Evolutionary conservation across 2,113 vertebrate species (phyloP).

Genomic region (Sporophila hypoxantha): DNA sequence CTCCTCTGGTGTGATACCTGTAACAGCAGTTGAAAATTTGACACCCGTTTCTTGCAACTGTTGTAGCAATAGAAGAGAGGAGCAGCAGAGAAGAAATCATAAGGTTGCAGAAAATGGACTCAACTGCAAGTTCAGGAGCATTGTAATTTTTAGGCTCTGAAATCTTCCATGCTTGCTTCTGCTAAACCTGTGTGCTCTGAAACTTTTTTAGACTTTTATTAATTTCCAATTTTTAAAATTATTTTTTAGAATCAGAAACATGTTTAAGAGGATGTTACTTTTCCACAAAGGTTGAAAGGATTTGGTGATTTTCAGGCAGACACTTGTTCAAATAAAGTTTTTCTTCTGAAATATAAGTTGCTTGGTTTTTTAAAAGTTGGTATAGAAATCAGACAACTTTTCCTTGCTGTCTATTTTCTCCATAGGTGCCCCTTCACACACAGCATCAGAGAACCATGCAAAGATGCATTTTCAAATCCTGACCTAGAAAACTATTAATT

Average conservation of each 20-base stretch:
- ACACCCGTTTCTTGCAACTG: neutral
- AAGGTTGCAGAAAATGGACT: neutral
- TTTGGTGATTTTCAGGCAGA: neutral
- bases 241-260: neutral
- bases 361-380: neutral
- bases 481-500: neutral
- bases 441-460: neutral
- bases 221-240: neutral
- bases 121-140: neutral
- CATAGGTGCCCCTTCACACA: neutral
- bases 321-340: neutral
- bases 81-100: neutral
- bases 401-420: neutral
- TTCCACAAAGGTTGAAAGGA: neutral
- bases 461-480: neutral
- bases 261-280: neutral
- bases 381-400: neutral
- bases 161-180: neutral
- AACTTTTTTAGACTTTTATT: neutral
- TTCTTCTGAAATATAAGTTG: neutral
- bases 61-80: neutral
- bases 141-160: neutral
- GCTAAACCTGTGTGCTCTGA: neutral
- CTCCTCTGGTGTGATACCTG: slow-evolving; percentile 77
- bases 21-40: neutral